Base-by-base conservation (phyloP, 2,888 invertebrate genomes). In the Clitarchus hookeri region DNA sequence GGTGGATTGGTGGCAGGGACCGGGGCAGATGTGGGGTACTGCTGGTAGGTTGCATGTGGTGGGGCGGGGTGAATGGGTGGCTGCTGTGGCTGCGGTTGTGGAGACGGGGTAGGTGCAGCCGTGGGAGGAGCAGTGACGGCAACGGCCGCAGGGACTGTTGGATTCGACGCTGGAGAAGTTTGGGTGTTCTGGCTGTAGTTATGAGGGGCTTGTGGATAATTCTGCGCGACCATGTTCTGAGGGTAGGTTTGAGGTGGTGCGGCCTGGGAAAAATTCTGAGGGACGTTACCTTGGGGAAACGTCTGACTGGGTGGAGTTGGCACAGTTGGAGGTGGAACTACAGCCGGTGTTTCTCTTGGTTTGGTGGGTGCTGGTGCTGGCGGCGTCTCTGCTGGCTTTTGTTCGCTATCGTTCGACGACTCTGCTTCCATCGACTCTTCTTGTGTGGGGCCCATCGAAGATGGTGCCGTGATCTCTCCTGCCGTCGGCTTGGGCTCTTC, bases 21-120 rank as follows among this genome's bases (percentile, higher is more conserved):
- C 44, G 86, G 86, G 8, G 79, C 79, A 65, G 84, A 44, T 44
- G 84, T 84, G 6, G 87, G 88, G 53, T 88, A 88, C 26, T 88
- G 88, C 48, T 86, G 88, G 48, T 86, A 86, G 6, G 85, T 85
- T 27, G 44, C 83, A 87, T 93, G 93, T 0, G 91, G 54, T 19
- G 85, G 86, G 3, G 80, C 87, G 83, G 90, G 89, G 84, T 89
- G 89, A 79, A 90, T 89, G 23, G 89, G 90, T 54, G 83, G 83
- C 36, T 85, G 85, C 25, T 85, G 85, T 65, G 87, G 84, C 27
- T 53, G 54, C 44, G 78, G 78, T n/a, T 48, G 78, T 9, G 85
- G 84, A 48, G 83, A 80, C 12, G 83, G 77, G 25, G 86, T 65
- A 8, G 85, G 48, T 48, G 85, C 44, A n/a, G 79, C 25, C 25